These are phyloP conservation scores for Ictidomys tridecemlineatus DNA, from an alignment of 2,113 vertebrate genomes.

Conservation along the genomic window DNA sequence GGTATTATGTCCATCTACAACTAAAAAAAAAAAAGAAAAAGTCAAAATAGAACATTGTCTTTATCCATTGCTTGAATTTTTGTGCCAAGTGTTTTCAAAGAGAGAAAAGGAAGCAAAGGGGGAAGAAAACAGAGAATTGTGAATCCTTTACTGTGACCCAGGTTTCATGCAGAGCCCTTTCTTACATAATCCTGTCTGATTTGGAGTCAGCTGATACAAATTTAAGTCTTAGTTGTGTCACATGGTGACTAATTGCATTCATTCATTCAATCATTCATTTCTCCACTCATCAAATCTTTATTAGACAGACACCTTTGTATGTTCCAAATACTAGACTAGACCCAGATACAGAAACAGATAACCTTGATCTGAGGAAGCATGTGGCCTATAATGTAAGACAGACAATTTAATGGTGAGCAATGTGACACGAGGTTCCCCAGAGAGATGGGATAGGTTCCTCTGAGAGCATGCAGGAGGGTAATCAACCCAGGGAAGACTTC, in stretches of 20 bases:
- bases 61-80: background rate
- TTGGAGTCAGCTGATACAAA: background rate
- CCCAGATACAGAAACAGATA: background rate
- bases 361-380: background rate
- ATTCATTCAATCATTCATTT: conserved; percentile 2
- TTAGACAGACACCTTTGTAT: background rate
- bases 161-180: background rate
- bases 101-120: background rate
- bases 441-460: background rate
- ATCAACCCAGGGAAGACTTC: background rate
- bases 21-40: background rate
- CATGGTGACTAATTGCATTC: background rate
- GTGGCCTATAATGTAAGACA: background rate
- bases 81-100: conserved; percentile 10
- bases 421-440: background rate
- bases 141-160: background rate
- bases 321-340: background rate
- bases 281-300: conserved; percentile 3
- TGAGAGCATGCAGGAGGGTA: background rate
- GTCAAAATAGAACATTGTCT: background rate
- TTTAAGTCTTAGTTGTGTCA: background rate
- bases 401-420: background rate
- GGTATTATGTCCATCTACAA: too few species aligned
- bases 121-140: background rate
- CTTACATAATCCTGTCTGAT: background rate